Evolutionary conservation across 2,113 vertebrate species (phyloP).

Genomic region (Garra rufa): DNA sequence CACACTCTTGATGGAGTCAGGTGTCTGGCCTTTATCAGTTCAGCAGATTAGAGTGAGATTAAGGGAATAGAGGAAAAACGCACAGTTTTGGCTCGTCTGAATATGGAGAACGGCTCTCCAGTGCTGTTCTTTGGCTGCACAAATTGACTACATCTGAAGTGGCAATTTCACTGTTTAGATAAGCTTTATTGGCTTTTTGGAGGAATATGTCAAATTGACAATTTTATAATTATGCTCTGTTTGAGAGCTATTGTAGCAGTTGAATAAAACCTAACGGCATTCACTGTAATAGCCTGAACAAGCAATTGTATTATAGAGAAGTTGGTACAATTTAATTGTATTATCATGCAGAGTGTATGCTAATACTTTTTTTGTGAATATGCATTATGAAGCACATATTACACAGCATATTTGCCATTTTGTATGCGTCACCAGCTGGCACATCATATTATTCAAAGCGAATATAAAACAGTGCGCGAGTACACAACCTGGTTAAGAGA

Average conservation of each 20-base stretch:
- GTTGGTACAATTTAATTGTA: constrained; percentile 5
- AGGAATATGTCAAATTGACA: constrained; percentile 56
- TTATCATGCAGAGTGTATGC: constrained; percentile 44
- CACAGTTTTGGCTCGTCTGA: constrained; percentile 34
- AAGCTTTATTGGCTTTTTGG: constrained; percentile 52
- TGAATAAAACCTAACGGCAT: constrained; percentile 43
- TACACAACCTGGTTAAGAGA: background rate
- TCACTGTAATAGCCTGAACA: constrained; percentile 46
- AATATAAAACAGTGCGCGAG: constrained; percentile 13
- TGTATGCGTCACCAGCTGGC: background rate
- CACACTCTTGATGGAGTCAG: constrained; percentile 81
- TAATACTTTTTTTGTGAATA: constrained; percentile 41
- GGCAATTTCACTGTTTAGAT: constrained; percentile 62
- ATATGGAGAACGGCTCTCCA: constrained; percentile 23
- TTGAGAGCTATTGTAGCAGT: constrained; percentile 42
- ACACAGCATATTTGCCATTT: constrained; percentile 11
- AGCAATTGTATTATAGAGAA: constrained; percentile 51
- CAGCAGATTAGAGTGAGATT: constrained; percentile 83
- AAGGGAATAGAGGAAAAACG: constrained; percentile 43
- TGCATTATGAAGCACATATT: constrained; percentile 25
- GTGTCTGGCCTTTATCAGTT: constrained; percentile 86
- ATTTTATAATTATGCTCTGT: constrained; percentile 54
- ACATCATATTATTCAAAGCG: background rate
- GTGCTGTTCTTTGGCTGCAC: constrained; percentile 54
- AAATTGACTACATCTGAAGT: constrained; percentile 59